Percentiles rank a stretch among this genome's conserved stretches.
These are phyloP conservation scores for Hydractinia echinata DNA, from an alignment of 30 jellyfish, hydroid and myxozoan genomes.

Conservation along the genomic window DNA sequence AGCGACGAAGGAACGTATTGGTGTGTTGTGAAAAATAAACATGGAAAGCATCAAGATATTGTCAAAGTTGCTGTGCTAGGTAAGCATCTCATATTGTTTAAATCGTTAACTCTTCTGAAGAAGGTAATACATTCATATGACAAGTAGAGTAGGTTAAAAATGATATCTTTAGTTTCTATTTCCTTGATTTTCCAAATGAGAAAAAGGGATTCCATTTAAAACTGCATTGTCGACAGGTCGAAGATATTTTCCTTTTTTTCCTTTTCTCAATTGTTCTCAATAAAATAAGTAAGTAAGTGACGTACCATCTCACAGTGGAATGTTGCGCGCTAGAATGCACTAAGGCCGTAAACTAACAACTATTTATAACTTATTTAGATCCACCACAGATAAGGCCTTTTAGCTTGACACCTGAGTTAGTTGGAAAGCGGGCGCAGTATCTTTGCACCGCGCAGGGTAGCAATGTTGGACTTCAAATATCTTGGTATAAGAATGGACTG, in stretches of 20 bases:
- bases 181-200: neutral
- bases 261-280: too few relatives aligned
- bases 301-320: too few relatives aligned
- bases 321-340: too few relatives aligned
- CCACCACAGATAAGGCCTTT: slow-evolving; percentile 89
- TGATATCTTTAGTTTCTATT: too few relatives aligned
- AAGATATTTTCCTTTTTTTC: too few relatives aligned
- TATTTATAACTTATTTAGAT: slow-evolving; percentile 29
- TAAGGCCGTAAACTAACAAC: neutral
- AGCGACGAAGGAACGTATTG: slow-evolving; percentile 53
- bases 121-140: too few relatives aligned
- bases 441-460: slow-evolving; percentile 44
- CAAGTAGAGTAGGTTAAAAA: too few relatives aligned
- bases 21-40: slow-evolving; percentile 54
- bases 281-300: too few relatives aligned
- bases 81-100: neutral
- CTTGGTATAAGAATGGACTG: slow-evolving; percentile 87
- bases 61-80: slow-evolving; percentile 54
- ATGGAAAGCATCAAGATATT: slow-evolving; percentile 44
- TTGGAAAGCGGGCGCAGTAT: slow-evolving; percentile 75
- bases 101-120: too few relatives aligned
- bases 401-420: slow-evolving; percentile 55
- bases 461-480: slow-evolving; percentile 29
- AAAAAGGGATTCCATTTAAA: neutral
- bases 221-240: neutral